Conservation (phyloP, 2,888 invertebrate genomes). For the Ophion ventricosus region DNA sequence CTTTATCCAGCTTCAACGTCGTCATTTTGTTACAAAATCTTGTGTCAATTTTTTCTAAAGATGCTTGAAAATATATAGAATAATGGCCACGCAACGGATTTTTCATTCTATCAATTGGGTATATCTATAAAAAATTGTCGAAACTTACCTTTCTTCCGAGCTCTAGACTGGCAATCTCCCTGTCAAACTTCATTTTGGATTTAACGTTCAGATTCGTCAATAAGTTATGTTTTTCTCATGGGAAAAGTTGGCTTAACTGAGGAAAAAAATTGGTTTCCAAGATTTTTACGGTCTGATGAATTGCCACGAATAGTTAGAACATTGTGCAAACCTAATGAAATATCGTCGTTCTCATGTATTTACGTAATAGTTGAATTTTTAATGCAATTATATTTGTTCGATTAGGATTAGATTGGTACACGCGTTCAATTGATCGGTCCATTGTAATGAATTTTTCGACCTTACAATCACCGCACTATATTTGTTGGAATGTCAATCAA, state of each 20-base stretch:
- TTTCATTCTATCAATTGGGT: too few species aligned
- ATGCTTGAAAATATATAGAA: too few species aligned
- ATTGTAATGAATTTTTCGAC: conserved; percentile 9
- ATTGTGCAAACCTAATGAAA: not conserved
- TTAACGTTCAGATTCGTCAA: too few species aligned
- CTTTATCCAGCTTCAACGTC: too few species aligned
- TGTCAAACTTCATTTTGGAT: too few species aligned
- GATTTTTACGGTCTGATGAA: not conserved
- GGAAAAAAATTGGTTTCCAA: not conserved
- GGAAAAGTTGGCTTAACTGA: not conserved
- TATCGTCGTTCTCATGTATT: not conserved
- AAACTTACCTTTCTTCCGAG: too few species aligned
- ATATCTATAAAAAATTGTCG: too few species aligned
- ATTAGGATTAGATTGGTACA: not conserved
- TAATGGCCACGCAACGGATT: too few species aligned
- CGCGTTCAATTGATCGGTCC: not conserved
- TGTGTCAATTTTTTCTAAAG: too few species aligned
- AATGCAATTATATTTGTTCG: not conserved
- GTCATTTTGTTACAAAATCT: too few species aligned
- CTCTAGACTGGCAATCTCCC: too few species aligned
- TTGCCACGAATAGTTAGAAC: not conserved
- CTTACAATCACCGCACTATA: not conserved
- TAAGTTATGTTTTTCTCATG: too few species aligned
- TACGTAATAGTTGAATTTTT: not conserved
- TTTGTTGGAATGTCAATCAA: not conserved